Conservation (phyloP, 2,113 vertebrate genomes). For the Lucifuga dentata region DNA sequence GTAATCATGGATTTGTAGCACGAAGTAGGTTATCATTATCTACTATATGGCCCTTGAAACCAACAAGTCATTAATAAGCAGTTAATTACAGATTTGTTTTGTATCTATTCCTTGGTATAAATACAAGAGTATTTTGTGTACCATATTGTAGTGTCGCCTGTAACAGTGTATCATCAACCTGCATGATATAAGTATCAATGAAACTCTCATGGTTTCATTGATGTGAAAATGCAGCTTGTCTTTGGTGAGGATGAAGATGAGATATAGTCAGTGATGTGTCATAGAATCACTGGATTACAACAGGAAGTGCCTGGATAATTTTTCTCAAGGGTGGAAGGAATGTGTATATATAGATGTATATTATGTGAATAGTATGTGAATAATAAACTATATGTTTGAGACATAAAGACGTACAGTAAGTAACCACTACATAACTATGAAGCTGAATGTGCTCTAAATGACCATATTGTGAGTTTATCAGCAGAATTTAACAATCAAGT, state of each 20-base stretch:
- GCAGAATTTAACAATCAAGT: conserved; percentile 36
- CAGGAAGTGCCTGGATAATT: conserved; percentile 82
- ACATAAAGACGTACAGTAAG: conserved; percentile 76
- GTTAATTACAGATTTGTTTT: no score
- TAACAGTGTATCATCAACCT: not conserved
- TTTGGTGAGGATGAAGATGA: conserved; percentile 35
- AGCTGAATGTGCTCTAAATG: conserved; percentile 82
- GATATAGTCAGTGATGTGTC: conserved; percentile 46
- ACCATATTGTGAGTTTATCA: conserved; percentile 72
- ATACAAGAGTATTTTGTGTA: no score
- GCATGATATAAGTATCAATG: no score
- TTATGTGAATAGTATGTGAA: conserved; percentile 86
- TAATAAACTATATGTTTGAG: conserved; percentile 81
- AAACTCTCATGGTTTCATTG: conserved; percentile 28
- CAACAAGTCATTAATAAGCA: no score
- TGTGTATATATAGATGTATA: conserved; percentile 85
- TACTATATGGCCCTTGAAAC: no score
- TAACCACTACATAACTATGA: conserved; percentile 73
- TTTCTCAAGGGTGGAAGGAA: conserved; percentile 60
- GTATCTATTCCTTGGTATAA: no score
- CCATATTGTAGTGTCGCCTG: no score
- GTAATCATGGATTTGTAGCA: no score
- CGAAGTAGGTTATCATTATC: no score
- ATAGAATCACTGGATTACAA: conserved; percentile 49
- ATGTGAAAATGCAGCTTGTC: conserved; percentile 37